Percentiles rank a stretch among this genome's conserved stretches.
Conservation (phyloP, 2,888 invertebrate species). For the Allygus modestus region DNA sequence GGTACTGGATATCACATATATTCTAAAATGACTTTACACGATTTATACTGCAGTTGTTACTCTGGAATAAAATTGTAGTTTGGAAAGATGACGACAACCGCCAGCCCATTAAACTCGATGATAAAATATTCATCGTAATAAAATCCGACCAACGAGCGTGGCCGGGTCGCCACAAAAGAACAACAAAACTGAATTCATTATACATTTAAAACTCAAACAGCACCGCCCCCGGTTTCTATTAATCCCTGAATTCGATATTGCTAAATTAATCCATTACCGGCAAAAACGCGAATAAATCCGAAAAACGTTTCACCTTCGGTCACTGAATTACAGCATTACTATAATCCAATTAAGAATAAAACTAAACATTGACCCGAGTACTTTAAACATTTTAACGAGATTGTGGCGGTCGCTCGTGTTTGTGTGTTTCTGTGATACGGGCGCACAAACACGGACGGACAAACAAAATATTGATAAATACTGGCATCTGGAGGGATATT, state of each 20-base stretch:
- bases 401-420: conserved; percentile 41
- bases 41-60: no score
- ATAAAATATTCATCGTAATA: conserved; percentile 17
- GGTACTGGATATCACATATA: no score
- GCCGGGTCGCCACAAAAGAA: conserved; percentile 28
- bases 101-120: conserved; percentile 5
- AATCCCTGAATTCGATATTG: conserved; percentile 50
- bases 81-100: not conserved
- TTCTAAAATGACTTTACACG: no score
- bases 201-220: conserved; percentile 52
- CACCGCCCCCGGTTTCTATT: conserved; percentile 34
- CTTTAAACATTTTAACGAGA: conserved; percentile 59
- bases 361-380: conserved; percentile 52
- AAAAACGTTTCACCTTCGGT: conserved; percentile 39
- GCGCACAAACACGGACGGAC: conserved; percentile 44
- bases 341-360: conserved; percentile 58
- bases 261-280: conserved; percentile 54
- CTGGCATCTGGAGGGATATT: conserved; percentile 55
- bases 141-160: conserved; percentile 26
- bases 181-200: conserved; percentile 51
- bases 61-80: no score
- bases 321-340: conserved; percentile 52
- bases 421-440: conserved; percentile 52
- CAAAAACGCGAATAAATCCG: conserved; percentile 22
- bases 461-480: conserved; percentile 59